Base-by-base conservation (phyloP, 2,113 vertebrate genomes). In the Stictonetta naevosa region DNA sequence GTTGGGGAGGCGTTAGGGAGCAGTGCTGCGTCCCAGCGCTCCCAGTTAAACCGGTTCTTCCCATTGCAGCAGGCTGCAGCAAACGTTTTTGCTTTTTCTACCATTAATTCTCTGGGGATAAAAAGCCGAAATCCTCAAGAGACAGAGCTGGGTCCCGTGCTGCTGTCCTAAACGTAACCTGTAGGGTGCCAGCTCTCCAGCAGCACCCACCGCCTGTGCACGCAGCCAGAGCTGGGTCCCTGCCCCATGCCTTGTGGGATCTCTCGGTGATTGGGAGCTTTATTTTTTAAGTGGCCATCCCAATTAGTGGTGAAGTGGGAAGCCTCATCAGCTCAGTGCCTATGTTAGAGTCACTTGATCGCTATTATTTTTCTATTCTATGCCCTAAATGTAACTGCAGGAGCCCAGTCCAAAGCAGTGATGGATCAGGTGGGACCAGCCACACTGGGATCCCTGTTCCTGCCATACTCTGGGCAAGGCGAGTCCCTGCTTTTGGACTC, bases 231-330 rank as follows among this genome's bases (percentile, higher is more conserved):
- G 40, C 34, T 12, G 36, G 34, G 50, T 46, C 58, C 11, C 31
- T 25, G 46, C 36, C 72, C 48, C 5, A 4, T 60, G 60, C 15
- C 16, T 21, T 26, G n/a, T 59, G 73, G 33, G 74, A n/a, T 74
- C 80, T 93, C 42, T 4, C 6, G 22, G 60, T 81, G 78, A 91
- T 91, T 88, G 92, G 74, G 75, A 74, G 72, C 3, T 2, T 93
- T 84, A 75, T 95, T 94, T 86, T 94, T 96, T 58, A 73, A 93
- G 81, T 26, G 50, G 68, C 81, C 10, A 3, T 78, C 73, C 94
- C 42, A 89, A 90, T 86, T 93, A 89, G 75, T 2, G 87, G 56
- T 94, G 94, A 96, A 18, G 60, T 58, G 79, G 69, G 71, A 72
- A 97, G 62, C 56, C 52, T 88, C 90, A 71, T 96, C 94, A 94